phyloP scores from a whole-genome alignment of 2,113 vertebrate species.

The Toxotes jaculatrix region DNA sequence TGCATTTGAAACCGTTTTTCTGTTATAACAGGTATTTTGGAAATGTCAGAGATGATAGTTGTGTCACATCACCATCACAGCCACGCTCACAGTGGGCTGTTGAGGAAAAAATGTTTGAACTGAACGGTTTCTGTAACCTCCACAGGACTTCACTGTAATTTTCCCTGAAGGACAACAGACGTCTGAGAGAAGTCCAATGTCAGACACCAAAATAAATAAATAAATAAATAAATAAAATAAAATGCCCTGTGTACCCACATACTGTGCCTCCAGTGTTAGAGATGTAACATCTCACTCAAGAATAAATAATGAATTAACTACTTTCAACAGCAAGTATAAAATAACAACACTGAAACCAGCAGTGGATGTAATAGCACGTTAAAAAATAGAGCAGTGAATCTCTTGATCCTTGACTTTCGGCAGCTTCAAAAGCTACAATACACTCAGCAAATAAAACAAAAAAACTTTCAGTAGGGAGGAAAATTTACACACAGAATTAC shows the following conservation, averaged over 20 bases:
- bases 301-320: background rate
- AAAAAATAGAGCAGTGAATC: conserved; percentile 15
- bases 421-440: conserved; percentile 9
- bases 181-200: background rate
- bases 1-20: background rate
- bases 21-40: conserved; percentile 6
- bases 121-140: background rate
- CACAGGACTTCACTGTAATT: conserved; percentile 4
- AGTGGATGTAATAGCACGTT: background rate
- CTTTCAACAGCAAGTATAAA: background rate
- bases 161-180: background rate
- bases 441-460: conserved; percentile 7
- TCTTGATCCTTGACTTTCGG: conserved; percentile 32
- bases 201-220: background rate
- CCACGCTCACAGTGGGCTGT: background rate
- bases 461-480: background rate
- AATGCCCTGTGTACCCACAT: background rate
- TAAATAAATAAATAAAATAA: too few species aligned
- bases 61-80: background rate
- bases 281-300: conserved; percentile 4
- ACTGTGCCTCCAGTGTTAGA: background rate
- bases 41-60: background rate
- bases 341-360: background rate
- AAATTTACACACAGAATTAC: conserved; percentile 13
- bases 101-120: background rate